phyloP scores from a whole-genome alignment of 2,113 vertebrate genomes.

The Oreotrochilus melanogaster region DNA sequence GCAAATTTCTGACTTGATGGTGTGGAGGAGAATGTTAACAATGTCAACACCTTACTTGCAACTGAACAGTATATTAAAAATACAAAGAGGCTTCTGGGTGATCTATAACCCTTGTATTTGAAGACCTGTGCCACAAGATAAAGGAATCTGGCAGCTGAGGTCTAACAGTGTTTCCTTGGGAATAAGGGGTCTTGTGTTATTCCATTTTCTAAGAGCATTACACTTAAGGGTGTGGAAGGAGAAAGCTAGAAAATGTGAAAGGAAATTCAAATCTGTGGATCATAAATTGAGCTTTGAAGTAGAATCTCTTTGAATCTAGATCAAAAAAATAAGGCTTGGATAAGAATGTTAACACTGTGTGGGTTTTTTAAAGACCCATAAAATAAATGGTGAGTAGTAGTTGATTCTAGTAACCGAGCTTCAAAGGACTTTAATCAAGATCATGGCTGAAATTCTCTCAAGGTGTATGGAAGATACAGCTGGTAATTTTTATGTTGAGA shows the following conservation, averaged over 20 bases:
- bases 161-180: not conserved
- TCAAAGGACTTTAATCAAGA: not conserved
- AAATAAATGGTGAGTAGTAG: not conserved
- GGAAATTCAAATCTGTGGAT: not conserved
- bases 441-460: not conserved
- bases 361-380: not conserved
- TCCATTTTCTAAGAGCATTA: not conserved
- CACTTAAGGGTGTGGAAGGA: not conserved
- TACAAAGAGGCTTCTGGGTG: not conserved
- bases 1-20: not conserved
- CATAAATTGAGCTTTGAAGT: not conserved
- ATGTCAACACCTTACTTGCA: not conserved
- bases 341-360: not conserved
- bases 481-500: not conserved
- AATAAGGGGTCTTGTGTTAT: not conserved
- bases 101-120: not conserved
- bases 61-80: not conserved
- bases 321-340: not conserved
- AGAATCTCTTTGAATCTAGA: not conserved
- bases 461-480: not conserved
- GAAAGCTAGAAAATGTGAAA: not conserved
- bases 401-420: not conserved
- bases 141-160: not conserved
- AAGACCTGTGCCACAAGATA: not conserved
- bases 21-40: not conserved